Conservation (phyloP, 2,113 vertebrate genomes). For the Alectura lathami region DNA sequence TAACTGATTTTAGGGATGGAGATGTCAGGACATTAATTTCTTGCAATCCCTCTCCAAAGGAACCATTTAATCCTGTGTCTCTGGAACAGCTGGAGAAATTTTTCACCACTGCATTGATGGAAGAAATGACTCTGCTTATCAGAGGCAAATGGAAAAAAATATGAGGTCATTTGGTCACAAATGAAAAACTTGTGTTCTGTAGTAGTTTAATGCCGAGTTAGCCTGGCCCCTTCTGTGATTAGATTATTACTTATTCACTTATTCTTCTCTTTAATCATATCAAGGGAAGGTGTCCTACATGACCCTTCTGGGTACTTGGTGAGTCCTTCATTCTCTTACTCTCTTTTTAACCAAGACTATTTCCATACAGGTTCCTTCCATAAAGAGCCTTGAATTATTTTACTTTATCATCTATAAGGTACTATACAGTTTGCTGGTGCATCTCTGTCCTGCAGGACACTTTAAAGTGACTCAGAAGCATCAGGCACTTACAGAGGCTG, state of each 20-base stretch:
- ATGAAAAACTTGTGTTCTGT: constrained; percentile 59
- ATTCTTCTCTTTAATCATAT: constrained; percentile 59
- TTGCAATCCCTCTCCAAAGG: not conserved
- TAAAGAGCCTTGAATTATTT: constrained; percentile 50
- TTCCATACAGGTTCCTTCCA: constrained; percentile 38
- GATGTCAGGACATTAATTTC: not conserved
- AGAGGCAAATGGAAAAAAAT: constrained; percentile 68
- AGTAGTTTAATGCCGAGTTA: constrained; percentile 41
- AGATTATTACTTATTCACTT: constrained; percentile 72
- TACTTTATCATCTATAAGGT: constrained; percentile 53
- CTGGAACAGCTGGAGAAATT: constrained; percentile 19
- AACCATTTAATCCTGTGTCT: not conserved
- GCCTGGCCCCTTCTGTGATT: constrained; percentile 45
- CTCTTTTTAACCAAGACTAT: constrained; percentile 44
- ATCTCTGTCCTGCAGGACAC: constrained; percentile 19
- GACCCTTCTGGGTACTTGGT: constrained; percentile 42
- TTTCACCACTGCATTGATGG: constrained; percentile 13
- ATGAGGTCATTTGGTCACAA: constrained; percentile 67
- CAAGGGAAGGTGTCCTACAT: constrained; percentile 39
- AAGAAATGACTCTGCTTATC: constrained; percentile 43
- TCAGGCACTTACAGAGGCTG: not conserved
- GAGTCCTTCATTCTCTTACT: constrained; percentile 54
- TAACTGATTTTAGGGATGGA: not conserved
- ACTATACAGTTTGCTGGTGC: not conserved
- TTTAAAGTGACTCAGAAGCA: not conserved